Percentiles rank a stretch among this genome's conserved stretches.
Conservation (phyloP, 1,140 invertebrate genomes). For the Plutomurus gul region DNA sequence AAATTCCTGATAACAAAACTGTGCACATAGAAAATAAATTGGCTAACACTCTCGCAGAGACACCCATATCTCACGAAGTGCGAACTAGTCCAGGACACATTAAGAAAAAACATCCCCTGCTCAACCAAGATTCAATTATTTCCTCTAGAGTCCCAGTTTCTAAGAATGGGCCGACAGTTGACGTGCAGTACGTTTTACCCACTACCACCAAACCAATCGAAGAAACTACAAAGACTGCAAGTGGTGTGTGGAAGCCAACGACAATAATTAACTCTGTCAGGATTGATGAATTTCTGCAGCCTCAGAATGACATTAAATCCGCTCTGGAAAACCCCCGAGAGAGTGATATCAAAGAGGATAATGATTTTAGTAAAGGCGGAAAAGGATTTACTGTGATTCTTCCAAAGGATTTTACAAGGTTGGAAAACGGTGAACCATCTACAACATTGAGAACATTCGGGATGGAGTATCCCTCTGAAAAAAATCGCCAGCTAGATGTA, state of each 20-base stretch:
- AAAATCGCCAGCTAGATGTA: too few relatives aligned
- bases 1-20: slow-evolving; percentile 51
- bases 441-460: not conserved
- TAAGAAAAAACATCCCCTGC: slow-evolving; percentile 38
- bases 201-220: not conserved
- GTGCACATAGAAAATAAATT: slow-evolving; percentile 34
- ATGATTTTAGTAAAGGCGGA: not conserved
- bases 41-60: not conserved
- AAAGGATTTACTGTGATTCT: not conserved
- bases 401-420: not conserved
- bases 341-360: too few relatives aligned
- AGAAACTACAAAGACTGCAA: too few relatives aligned
- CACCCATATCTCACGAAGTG: slow-evolving; percentile 35
- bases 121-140: slow-evolving; percentile 43
- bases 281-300: too few relatives aligned
- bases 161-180: slow-evolving; percentile 29
- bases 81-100: not conserved
- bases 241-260: too few relatives aligned
- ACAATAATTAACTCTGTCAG: too few relatives aligned
- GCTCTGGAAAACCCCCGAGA: too few relatives aligned
- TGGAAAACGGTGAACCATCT: not conserved
- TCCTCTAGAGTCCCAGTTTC: slow-evolving; percentile 8
- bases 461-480: too few relatives aligned
- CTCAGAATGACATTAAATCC: too few relatives aligned
- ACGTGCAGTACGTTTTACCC: not conserved